Evolutionary conservation across 2,888 invertebrate genomes (phyloP), one percentile per base, ranked within the genome.

Genomic region (Galerucella calmariensis): DNA sequence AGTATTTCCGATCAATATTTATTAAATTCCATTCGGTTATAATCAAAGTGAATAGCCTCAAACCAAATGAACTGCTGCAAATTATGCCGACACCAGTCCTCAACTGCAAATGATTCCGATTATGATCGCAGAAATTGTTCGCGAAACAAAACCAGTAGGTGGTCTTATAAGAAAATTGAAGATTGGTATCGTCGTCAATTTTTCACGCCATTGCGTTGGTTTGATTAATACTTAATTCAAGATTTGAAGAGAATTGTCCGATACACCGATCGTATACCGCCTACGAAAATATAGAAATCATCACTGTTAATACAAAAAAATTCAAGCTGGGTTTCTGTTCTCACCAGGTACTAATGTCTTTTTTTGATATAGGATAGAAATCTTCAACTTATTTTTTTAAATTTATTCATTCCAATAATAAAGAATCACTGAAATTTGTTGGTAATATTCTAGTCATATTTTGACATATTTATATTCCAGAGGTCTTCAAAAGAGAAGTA

Each of bases 161-260:
- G 71, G 71, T 71, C 71, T 70, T 56, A 53, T 27, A 66, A 65
- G 62, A 71, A 66, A 66, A 71, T 58, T 65, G 46, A 35, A 70
- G 66, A 71, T 66, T 24, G 10, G 24, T 71, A 71, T 71, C 71
- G 71, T 44, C 20, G 16, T 35, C 48, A 56, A n/a, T 71, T 65
- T 24, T 63, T 71, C 71, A 66, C 66, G 59, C 66, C 72, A 27
- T 11, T 48, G 14, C 14, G 56, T 10, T 27, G 61, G 48, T 67
- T 72, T 72, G 67, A 67, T 72, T 67, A 61, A 67, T 61, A 53
- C 59, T 41, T 41, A 61, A 69, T 59, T 27, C 20, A 44, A 61
- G 51, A 46, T 67, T 72, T 59, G 16, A 48, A 41, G 12, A 44
- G 67, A 61, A 27, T 65, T 14, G 27, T 6, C 41, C 12, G 58